Evolutionary conservation across 1,140 invertebrate species (phyloP).

Genomic region (Achatina immaculata): DNA sequence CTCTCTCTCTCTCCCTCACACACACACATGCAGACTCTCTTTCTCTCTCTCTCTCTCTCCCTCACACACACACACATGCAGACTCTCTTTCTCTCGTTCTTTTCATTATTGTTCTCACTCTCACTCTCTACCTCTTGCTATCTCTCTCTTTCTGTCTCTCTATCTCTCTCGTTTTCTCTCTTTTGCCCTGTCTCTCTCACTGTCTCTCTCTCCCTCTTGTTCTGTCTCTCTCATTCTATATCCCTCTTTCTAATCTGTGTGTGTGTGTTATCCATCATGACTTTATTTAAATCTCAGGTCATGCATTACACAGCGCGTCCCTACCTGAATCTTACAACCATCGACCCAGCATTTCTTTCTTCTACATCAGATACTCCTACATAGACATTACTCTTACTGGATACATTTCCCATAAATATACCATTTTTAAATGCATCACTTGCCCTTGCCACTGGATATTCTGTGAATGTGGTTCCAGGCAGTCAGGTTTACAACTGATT

Average conservation of each 20-base stretch:
- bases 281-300: not conserved
- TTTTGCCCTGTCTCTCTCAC: not conserved
- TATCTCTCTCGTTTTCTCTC: not conserved
- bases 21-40: not conserved
- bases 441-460: too few relatives aligned
- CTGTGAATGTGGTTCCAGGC: too few relatives aligned
- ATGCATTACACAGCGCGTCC: too few relatives aligned
- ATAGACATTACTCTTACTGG: too few relatives aligned
- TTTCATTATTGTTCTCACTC: not conserved
- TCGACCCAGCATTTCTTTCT: too few relatives aligned
- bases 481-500: too few relatives aligned
- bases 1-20: not conserved
- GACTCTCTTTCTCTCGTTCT: not conserved
- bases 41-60: not conserved
- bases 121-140: not conserved
- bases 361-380: too few relatives aligned
- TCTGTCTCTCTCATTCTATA: not conserved
- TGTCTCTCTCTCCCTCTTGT: slow-evolving; percentile 11
- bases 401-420: too few relatives aligned
- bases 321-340: too few relatives aligned
- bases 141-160: not conserved
- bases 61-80: not conserved
- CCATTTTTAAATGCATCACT: too few relatives aligned
- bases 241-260: not conserved
- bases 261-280: not conserved